phyloP scores from a whole-genome alignment of 1,140 invertebrate species.

The Cyclargus thomasi region DNA sequence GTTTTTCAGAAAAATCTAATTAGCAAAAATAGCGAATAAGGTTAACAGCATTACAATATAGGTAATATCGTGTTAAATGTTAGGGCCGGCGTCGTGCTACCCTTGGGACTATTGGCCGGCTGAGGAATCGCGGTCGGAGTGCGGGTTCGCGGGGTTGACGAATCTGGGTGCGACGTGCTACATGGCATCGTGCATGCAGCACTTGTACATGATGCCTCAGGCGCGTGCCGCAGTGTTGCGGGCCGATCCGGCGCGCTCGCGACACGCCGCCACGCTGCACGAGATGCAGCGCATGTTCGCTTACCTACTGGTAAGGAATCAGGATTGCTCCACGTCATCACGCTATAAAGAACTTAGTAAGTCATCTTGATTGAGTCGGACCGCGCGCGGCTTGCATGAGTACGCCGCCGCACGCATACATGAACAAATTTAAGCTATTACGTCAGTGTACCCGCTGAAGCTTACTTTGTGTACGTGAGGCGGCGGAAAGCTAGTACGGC shows the following conservation, averaged over 20 bases:
- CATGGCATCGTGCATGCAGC: constrained; percentile 97
- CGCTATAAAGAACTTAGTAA: no score
- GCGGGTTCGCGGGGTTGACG: constrained; percentile 94
- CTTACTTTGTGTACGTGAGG: no score
- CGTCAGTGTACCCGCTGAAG: no score
- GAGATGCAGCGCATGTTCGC: constrained; percentile 97
- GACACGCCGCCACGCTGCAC: constrained; percentile 87
- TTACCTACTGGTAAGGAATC: constrained; percentile 83
- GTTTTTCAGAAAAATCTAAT: no score
- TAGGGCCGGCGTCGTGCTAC: constrained; percentile 79
- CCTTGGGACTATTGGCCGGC: constrained; percentile 98
- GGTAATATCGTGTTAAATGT: no score
- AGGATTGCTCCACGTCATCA: constrained; percentile 28
- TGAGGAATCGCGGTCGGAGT: constrained; percentile 93
- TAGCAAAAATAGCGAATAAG: no score
- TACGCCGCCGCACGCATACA: no score
- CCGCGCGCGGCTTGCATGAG: no score
- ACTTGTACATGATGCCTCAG: constrained; percentile 97
- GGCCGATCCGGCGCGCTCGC: constrained; percentile 76
- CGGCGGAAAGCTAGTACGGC: no score
- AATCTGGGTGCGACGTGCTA: constrained; percentile 97
- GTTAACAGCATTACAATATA: no score
- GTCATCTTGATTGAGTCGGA: no score
- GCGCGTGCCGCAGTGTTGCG: constrained; percentile 87
- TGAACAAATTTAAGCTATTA: no score